These are phyloP conservation scores for Diaperis boleti DNA, from an alignment of 2,888 invertebrate species.

Conservation along the genomic window DNA sequence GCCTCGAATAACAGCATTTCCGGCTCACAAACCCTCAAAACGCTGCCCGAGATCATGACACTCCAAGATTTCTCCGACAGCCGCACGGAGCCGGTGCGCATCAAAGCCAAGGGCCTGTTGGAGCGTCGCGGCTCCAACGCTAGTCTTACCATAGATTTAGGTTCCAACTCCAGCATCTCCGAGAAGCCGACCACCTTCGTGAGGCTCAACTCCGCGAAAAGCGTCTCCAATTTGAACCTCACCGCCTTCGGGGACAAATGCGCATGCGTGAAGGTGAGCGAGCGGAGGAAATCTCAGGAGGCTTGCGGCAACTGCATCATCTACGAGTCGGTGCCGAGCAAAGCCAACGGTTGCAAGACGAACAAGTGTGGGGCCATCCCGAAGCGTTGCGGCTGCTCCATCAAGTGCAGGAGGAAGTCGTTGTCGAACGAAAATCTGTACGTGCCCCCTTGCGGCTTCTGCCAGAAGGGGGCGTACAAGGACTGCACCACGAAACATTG, in stretches of 20 bases:
- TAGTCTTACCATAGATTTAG: conserved; percentile 86
- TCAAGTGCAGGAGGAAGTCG: conserved; percentile 67
- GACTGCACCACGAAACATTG: conserved; percentile 56
- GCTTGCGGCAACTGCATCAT: conserved; percentile 63
- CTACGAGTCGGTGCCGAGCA: conserved; percentile 61
- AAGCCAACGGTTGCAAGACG: conserved; percentile 50
- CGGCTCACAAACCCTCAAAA: conserved; percentile 77
- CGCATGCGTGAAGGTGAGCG: conserved; percentile 45
- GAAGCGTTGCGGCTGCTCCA: conserved; percentile 59
- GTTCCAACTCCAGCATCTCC: conserved; percentile 65
- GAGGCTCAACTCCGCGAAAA: conserved; percentile 70
- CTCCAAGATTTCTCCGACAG: conserved; percentile 67
- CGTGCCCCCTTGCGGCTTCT: conserved; percentile 66
- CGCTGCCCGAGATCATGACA: conserved; percentile 78
- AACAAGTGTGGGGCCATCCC: conserved; percentile 55
- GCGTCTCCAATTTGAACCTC: conserved; percentile 65
- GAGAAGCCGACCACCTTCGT: conserved; percentile 63
- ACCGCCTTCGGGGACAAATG: conserved; percentile 61
- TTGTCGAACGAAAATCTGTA: conserved; percentile 74
- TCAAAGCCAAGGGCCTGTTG: conserved; percentile 76
- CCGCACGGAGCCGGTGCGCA: conserved; percentile 66
- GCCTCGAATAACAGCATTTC: conserved; percentile 76
- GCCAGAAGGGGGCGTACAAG: conserved; percentile 61
- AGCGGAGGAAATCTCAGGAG: conserved; percentile 60
- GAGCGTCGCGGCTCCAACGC: conserved; percentile 92